These are phyloP conservation scores for Cepphus grylle DNA, from an alignment of 2,113 vertebrate genomes.

Conservation along the genomic window DNA sequence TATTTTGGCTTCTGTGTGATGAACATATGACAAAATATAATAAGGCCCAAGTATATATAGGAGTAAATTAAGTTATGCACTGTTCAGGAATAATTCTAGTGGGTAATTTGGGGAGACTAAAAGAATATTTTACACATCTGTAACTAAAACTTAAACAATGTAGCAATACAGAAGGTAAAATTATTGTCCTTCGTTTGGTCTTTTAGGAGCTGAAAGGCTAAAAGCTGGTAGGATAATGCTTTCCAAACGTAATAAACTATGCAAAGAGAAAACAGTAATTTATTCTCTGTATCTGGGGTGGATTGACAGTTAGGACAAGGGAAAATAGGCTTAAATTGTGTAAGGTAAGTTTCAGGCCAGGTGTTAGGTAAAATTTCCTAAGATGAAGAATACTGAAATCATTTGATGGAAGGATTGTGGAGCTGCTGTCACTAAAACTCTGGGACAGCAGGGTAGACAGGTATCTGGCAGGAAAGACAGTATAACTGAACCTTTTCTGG, in stretches of 20 bases:
- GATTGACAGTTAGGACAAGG: not conserved
- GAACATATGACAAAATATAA: not conserved
- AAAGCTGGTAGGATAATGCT: not conserved
- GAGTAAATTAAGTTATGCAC: not conserved
- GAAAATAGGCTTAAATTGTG: not conserved
- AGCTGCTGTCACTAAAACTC: not conserved
- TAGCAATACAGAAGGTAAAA: not conserved
- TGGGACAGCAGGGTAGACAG: not conserved
- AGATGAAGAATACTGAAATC: not conserved
- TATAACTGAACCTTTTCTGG: not conserved
- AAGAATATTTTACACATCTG: not conserved
- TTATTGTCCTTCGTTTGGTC: not conserved
- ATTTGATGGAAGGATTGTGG: not conserved
- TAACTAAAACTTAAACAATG: not conserved
- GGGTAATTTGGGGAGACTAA: not conserved
- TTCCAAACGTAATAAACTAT: not conserved
- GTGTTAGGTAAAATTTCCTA: not conserved
- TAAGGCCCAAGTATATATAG: not conserved
- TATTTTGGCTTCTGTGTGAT: conserved; percentile 16
- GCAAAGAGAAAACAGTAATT: not conserved
- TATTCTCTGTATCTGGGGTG: not conserved
- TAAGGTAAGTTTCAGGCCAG: not conserved
- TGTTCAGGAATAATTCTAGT: not conserved
- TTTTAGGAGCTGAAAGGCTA: not conserved
- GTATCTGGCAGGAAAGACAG: not conserved